A percentile compares a stretch with the other conserved stretches of the same genome.
These are phyloP conservation scores for Cochlearius cochlearius DNA, from an alignment of 2,113 vertebrate genomes.

Conservation along the genomic window DNA sequence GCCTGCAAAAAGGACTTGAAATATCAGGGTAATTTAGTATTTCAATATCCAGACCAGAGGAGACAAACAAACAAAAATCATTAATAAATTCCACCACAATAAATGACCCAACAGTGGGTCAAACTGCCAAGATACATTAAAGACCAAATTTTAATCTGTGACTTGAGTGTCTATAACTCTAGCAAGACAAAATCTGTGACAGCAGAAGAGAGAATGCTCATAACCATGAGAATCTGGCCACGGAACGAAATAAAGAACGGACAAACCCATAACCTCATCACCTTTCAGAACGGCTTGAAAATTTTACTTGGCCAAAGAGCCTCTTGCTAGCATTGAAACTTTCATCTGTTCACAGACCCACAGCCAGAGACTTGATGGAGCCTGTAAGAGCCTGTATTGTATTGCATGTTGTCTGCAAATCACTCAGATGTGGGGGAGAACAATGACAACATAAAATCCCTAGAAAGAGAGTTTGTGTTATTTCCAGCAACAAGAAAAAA, in stretches of 20 bases:
- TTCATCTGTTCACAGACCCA: not conserved
- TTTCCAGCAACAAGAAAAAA: not conserved
- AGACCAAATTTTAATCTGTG: not conserved
- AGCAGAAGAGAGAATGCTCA: not conserved
- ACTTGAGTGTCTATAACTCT: not conserved
- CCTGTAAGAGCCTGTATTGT: not conserved
- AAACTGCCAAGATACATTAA: not conserved
- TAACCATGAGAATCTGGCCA: not conserved
- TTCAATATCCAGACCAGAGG: not conserved
- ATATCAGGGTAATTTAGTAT: not conserved
- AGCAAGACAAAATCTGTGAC: not conserved
- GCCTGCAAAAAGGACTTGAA: not conserved
- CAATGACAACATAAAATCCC: not conserved
- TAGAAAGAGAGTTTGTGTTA: not conserved
- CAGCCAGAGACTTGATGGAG: not conserved
- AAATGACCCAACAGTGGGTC: not conserved
- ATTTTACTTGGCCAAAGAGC: not conserved
- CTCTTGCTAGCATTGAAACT: not conserved
- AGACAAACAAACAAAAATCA: not conserved
- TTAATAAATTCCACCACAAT: not conserved
- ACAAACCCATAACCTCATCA: not conserved
- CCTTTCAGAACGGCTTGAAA: not conserved
- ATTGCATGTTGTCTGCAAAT: not conserved
- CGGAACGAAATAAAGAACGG: not conserved
- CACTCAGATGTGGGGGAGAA: not conserved